Percentiles rank a stretch among this genome's conserved stretches.
phyloP scores from a whole-genome alignment of 1,140 invertebrate species.

The Ganaspis sp. region DNA sequence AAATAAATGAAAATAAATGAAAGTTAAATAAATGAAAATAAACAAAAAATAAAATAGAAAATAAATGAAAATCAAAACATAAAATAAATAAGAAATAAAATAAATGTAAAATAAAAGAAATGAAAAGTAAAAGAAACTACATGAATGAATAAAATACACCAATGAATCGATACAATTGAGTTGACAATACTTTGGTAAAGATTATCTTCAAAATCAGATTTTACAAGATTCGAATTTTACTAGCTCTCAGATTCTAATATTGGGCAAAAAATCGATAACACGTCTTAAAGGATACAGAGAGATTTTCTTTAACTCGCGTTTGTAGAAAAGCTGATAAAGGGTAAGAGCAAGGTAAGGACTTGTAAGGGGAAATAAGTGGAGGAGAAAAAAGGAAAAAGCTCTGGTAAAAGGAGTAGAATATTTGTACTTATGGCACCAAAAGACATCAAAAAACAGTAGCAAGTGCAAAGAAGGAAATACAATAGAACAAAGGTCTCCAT shows the following conservation, averaged over 20 bases:
- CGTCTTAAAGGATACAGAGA: not conserved
- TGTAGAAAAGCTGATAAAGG: constrained; percentile 25
- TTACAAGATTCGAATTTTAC: not conserved
- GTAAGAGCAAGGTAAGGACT: constrained; percentile 16
- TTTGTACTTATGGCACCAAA: not conserved
- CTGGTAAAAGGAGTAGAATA: constrained; percentile 13
- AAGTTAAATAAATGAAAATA: no score
- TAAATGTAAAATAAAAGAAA: no score
- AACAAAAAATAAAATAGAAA: no score
- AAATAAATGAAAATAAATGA: no score
- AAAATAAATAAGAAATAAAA: no score
- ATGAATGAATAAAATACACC: no score
- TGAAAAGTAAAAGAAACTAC: no score
- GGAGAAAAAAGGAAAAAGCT: not conserved
- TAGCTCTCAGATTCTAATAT: not conserved
- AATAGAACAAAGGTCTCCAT: not conserved
- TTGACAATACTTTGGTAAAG: no score
- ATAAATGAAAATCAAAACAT: no score
- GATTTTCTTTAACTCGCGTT: constrained; percentile 24
- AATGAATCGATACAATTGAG: no score
- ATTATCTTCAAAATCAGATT: no score
- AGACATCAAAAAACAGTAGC: constrained; percentile 13
- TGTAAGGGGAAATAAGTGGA: not conserved
- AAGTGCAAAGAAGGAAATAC: constrained; percentile 21
- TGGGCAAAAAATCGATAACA: not conserved